Base-by-base conservation (phyloP, 1,140 invertebrate genomes). In the Leguminivora glycinivorella region DNA sequence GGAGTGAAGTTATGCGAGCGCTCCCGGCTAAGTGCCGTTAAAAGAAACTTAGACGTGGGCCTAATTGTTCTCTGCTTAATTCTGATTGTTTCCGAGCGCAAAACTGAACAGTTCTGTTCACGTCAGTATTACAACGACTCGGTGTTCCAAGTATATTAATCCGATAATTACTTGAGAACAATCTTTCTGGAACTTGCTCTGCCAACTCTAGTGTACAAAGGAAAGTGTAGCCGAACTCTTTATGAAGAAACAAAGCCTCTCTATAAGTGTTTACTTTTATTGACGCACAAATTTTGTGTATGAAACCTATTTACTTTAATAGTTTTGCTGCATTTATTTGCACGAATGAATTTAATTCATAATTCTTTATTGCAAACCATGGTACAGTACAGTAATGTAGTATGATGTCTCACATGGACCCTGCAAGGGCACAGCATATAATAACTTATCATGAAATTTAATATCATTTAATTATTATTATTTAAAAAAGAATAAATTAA, bases 111-210 rank as follows among this genome's bases (percentile, higher is more conserved):
- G 77, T 85, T 83, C 78, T 75, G 77, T 85, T 84, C 87, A 80
- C 85, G 83, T 89, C 86, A 87, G 81, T 83, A n/a, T n/a, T n/a
- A 82, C 83, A 81, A 81, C 80, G 76, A 77, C 75, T 79, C 70
- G 84, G 82, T 81, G 83, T 75, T 88, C 83, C 78, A 74, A 87
- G 84, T 86, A 85, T 91, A 91, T 89, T 89, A 91, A 88, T 89
- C 87, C 87, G 84, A 86, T 89, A 91, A 91, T 90, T 89, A 88
- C 89, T 89, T 91, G 86, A 87, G 86, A 88, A 91, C 89, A 91
- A 89, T 88, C 87, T 87, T 83, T 75, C 75, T 79, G 60, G 79
- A 90, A 90, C 85, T 90, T 88, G 81, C 84, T 82, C 82, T 72
- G 73, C 72, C 70, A 74, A 74, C 72, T 63, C 14, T 31, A 71